These are phyloP conservation scores for Apis mellifera DNA, from an alignment of 1,140 invertebrate species.

Conservation along the genomic window Amel_HAv3.1 CM009943.2:7823001-7823500, in stretches of 20 bases:
- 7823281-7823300: not conserved
- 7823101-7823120: not conserved
- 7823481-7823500: too few relatives aligned
- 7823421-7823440: conserved; percentile 41
- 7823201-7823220: conserved; percentile 57
- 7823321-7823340: conserved; percentile 68
- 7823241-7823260: conserved; percentile 52
- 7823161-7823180: conserved; percentile 58
- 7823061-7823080: conserved; percentile 37
- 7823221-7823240: conserved; percentile 38
- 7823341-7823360: conserved; percentile 75
- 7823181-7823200: conserved; percentile 47
- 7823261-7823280: conserved; percentile 27
- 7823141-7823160: conserved; percentile 31
- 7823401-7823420: conserved; percentile 19
- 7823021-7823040: conserved; percentile 27
- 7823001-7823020: conserved; percentile 1
- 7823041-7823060: conserved; percentile 4
- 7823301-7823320: conserved; percentile 57
- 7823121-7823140: conserved; percentile 47
- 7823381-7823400: conserved; percentile 33
- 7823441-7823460: conserved; percentile 19
- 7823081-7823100: conserved; percentile 15
- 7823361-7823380: conserved; percentile 51
- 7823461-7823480: not conserved